These are phyloP conservation scores for Pipistrellus pygmaeus DNA, from an alignment of 2,797 vertebrate species.

Conservation along the genomic window DNA sequence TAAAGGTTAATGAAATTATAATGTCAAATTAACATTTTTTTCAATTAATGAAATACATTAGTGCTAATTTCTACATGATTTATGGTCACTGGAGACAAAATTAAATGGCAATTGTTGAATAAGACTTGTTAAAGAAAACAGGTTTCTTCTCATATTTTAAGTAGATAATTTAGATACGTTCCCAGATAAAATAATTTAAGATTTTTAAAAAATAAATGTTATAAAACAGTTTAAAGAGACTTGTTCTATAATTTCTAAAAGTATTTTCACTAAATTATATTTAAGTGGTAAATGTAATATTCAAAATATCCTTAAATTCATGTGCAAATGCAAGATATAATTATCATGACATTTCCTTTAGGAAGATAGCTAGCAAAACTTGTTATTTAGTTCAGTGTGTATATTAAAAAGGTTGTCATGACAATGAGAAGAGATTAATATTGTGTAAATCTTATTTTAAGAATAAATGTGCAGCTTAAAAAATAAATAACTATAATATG, in stretches of 20 bases:
- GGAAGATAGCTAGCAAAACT: neutral
- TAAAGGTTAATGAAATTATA: slow-evolving; percentile 53
- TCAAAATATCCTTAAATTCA: slow-evolving; percentile 11
- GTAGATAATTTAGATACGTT: neutral
- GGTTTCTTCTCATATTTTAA: neutral
- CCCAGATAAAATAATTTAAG: neutral
- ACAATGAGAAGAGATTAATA: neutral
- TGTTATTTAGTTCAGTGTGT: neutral
- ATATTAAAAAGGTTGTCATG: slow-evolving; percentile 5
- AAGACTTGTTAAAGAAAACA: neutral
- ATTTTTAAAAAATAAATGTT: neutral
- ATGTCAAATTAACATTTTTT: slow-evolving; percentile 72
- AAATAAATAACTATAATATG: neutral
- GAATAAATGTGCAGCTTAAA: neutral
- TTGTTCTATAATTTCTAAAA: slow-evolving; percentile 8
- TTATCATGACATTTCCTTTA: neutral
- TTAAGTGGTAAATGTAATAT: neutral
- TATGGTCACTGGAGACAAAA: neutral
- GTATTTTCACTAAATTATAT: neutral
- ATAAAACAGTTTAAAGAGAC: neutral
- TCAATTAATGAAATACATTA: slow-evolving; percentile 59
- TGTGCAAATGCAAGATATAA: neutral
- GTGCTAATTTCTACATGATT: slow-evolving; percentile 7
- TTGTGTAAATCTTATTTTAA: neutral
- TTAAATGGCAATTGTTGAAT: neutral